Evolutionary conservation across 2,888 invertebrate species (phyloP).

Genomic region (Lasioglossum villosulum): DNA sequence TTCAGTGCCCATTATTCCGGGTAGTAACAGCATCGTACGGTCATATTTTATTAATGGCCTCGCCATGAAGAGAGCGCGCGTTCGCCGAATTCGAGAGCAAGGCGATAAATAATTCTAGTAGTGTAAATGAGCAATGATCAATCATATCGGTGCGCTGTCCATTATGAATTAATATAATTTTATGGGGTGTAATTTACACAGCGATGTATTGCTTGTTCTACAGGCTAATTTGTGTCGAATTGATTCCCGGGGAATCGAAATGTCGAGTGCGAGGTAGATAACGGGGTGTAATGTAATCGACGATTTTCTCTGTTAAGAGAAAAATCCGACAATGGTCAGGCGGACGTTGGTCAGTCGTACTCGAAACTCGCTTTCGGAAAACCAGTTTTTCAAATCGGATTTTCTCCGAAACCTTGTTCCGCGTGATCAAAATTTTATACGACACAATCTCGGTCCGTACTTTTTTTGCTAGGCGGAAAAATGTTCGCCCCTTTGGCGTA

Average conservation of each 20-base stretch:
- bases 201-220: not conserved
- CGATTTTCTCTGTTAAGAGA: not conserved
- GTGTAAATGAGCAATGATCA: not conserved
- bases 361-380: not conserved
- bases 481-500: not conserved
- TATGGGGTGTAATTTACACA: not conserved
- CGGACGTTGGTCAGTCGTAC: not conserved
- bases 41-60: not conserved
- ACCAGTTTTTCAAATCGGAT: constrained; percentile 8
- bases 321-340: not conserved
- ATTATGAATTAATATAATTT: not conserved
- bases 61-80: not conserved
- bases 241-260: not conserved
- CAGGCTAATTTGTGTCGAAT: not conserved
- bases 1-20: not conserved
- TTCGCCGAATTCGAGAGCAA: not conserved
- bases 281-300: not conserved
- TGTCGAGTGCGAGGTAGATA: not conserved
- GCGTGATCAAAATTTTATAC: not conserved
- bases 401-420: not conserved
- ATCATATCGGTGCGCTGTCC: not conserved
- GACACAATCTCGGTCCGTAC: not conserved
- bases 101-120: not conserved
- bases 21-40: not conserved
- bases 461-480: not conserved